Conservation (phyloP, 2,113 vertebrate genomes). For the Okapia johnstoni region DNA sequence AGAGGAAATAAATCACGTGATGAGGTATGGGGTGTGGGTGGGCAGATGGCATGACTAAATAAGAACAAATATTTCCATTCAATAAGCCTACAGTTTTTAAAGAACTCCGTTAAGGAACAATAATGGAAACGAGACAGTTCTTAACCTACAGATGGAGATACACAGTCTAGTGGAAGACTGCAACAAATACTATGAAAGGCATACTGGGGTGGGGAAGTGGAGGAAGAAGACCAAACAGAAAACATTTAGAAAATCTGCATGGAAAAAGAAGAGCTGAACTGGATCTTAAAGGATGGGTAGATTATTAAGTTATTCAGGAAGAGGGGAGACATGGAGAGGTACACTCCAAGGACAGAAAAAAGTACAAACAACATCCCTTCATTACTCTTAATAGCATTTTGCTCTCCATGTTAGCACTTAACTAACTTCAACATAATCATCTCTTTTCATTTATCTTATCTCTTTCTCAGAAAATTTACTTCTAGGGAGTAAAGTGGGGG, state of each 20-base stretch:
- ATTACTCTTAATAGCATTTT: not conserved
- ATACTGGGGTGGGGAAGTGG: rapidly evolving
- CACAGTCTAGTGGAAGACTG: not conserved
- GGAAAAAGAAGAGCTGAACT: not conserved
- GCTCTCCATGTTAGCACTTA: not conserved
- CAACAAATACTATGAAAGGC: not conserved
- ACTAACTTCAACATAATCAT: not conserved
- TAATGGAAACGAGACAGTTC: not conserved
- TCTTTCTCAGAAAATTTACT: not conserved
- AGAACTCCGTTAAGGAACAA: not conserved
- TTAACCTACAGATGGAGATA: not conserved
- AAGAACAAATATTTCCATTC: not conserved
- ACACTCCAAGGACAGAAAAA: not conserved
- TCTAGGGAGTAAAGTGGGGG: rapidly evolving
- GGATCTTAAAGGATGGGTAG: not conserved
- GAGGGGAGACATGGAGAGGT: not conserved
- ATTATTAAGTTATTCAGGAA: not conserved
- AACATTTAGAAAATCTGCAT: not conserved
- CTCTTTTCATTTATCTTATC: not conserved
- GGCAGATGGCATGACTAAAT: not conserved
- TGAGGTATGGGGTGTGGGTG: not conserved
- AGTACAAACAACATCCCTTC: not conserved
- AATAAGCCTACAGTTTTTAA: not conserved
- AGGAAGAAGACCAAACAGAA: not conserved
- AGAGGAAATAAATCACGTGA: not conserved